phyloP scores from a whole-genome alignment of 2,113 vertebrate species.

The Pseudopodoces humilis region DNA sequence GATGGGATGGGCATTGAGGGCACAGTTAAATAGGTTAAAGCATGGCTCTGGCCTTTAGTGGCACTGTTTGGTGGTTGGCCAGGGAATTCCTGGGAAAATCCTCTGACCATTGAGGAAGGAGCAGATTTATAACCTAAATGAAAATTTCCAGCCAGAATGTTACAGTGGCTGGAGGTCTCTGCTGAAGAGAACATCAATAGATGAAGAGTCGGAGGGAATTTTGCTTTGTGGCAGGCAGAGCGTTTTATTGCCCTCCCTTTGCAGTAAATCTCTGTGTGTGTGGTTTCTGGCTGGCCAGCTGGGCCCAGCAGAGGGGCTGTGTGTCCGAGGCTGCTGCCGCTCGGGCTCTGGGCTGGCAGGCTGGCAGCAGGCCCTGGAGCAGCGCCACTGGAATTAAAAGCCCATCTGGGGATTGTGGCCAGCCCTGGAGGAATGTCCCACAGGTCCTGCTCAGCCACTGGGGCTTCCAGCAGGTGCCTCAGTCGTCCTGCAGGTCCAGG shows the following conservation, averaged over 20 bases:
- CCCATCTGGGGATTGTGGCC: not conserved
- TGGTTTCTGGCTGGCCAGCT: not conserved
- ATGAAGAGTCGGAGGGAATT: not conserved
- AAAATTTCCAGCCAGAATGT: not conserved
- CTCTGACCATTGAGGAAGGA: not conserved
- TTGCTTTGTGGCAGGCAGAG: not conserved
- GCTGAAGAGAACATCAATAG: not conserved
- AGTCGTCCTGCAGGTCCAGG: not conserved
- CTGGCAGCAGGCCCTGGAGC: not conserved
- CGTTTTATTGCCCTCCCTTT: not conserved
- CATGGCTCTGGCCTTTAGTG: not conserved
- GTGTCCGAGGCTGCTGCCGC: accelerated
- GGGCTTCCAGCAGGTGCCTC: not conserved
- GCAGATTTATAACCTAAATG: not conserved
- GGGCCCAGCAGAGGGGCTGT: not conserved
- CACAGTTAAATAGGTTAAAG: not conserved
- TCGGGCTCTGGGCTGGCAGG: accelerated
- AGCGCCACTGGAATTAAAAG: accelerated
- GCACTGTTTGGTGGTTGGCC: not conserved
- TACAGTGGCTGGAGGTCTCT: not conserved
- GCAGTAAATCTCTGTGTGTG: not conserved
- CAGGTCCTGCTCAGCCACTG: not conserved
- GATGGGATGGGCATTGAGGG: accelerated
- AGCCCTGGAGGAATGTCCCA: not conserved
- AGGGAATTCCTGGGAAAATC: not conserved